phyloP scores from a whole-genome alignment of 2,113 vertebrate genomes.

The Lanius ludovicianus region DNA sequence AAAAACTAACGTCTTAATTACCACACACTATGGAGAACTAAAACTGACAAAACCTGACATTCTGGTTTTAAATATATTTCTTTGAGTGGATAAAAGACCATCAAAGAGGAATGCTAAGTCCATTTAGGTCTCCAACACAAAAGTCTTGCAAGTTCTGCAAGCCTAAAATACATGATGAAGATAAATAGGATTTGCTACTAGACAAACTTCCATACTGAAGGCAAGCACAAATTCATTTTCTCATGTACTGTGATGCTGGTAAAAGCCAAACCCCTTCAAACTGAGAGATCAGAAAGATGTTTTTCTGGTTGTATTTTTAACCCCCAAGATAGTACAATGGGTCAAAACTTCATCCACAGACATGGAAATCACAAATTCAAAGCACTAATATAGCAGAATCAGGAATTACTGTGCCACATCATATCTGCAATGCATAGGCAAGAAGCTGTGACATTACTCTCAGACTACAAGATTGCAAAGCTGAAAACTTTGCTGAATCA shows the following conservation, averaged over 20 bases:
- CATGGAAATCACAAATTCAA: neutral
- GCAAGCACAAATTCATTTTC: neutral
- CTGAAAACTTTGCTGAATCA: neutral
- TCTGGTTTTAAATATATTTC: neutral
- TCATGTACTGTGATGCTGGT: neutral
- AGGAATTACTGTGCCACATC: neutral
- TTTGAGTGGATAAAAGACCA: neutral
- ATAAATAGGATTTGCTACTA: neutral
- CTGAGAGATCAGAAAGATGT: neutral
- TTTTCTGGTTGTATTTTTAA: neutral
- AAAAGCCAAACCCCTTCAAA: neutral
- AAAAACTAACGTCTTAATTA: neutral
- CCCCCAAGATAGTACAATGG: neutral
- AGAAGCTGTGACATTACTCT: neutral
- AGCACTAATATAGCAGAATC: neutral
- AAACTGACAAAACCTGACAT: neutral
- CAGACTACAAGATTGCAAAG: neutral
- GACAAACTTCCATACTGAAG: neutral
- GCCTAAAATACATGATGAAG: neutral
- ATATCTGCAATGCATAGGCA: neutral
- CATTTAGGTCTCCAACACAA: neutral
- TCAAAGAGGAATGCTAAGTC: neutral
- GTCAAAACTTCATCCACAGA: neutral
- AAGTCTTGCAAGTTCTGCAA: neutral
- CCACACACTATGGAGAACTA: neutral